phyloP scores from a whole-genome alignment of 2,888 invertebrate species.

The Hirtodrosophila cameraria region DNA sequence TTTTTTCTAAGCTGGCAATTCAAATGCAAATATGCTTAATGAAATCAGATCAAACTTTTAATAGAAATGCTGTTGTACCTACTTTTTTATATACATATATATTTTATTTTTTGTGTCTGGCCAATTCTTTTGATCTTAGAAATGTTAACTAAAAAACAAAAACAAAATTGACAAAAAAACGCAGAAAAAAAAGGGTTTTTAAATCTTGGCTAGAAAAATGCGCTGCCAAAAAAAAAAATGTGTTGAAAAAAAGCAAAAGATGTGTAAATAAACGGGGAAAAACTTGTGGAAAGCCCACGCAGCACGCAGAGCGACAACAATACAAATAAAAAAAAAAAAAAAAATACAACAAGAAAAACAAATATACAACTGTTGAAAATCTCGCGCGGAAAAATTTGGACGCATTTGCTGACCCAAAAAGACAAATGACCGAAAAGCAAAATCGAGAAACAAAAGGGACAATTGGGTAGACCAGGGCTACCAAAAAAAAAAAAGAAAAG shows the following conservation, averaged over 20 bases:
- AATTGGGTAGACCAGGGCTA: conserved; percentile 46
- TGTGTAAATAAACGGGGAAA: conserved; percentile 64
- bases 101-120: neutral
- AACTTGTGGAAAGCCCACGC: conserved; percentile 51
- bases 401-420: conserved; percentile 65
- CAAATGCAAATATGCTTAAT: conserved; percentile 42
- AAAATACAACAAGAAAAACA: conserved; percentile 27
- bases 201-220: conserved; percentile 40
- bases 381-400: conserved; percentile 64
- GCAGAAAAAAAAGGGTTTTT: conserved; percentile 39
- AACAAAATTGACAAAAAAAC: neutral
- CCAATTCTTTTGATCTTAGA: conserved; percentile 24
- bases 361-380: conserved; percentile 57
- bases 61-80: conserved; percentile 32
- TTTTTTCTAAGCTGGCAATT: conserved; percentile 28
- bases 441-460: conserved; percentile 58
- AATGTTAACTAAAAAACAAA: conserved; percentile 1
- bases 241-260: conserved; percentile 45
- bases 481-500: too few relatives aligned
- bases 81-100: neutral
- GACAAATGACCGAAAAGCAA: conserved; percentile 51
- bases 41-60: conserved; percentile 50
- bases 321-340: conserved; percentile 5
- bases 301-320: conserved; percentile 17
- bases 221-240: conserved; percentile 9